Evolutionary conservation across 2,113 vertebrate genomes (phyloP).

Genomic region (Actenoides hombroni): DNA sequence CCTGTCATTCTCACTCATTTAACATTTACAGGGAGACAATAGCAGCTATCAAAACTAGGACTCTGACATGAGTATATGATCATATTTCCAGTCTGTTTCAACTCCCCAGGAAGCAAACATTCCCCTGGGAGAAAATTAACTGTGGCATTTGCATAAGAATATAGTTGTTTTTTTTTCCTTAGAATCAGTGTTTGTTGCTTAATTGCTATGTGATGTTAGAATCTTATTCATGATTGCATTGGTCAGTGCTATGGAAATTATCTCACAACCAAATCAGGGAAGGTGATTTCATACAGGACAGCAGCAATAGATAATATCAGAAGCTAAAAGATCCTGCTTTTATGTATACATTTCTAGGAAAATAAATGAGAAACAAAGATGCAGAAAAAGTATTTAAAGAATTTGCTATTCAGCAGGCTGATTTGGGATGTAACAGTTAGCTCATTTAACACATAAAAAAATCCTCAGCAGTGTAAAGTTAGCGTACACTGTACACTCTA

Average conservation of each 20-base stretch:
- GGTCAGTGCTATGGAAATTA: not conserved
- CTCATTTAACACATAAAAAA: not conserved
- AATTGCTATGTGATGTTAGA: not conserved
- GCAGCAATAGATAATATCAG: not conserved
- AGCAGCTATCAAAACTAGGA: not conserved
- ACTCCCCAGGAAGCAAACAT: not conserved
- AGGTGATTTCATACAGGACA: not conserved
- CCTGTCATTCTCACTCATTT: not conserved
- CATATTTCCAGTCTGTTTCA: not conserved
- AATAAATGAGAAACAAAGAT: not conserved
- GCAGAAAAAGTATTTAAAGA: not conserved
- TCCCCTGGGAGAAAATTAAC: not conserved
- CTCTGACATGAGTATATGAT: not conserved
- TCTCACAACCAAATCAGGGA: not conserved
- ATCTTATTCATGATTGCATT: not conserved
- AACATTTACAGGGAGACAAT: not conserved
- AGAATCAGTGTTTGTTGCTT: not conserved
- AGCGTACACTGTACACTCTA: not conserved
- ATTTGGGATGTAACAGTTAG: not conserved
- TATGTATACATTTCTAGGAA: not conserved
- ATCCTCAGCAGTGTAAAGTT: not conserved
- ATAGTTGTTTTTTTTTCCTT: not conserved
- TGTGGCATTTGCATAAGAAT: not conserved
- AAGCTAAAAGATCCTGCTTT: not conserved
- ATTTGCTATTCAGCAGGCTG: not conserved